A percentile compares a stretch with the other conserved stretches of the same genome.
These are phyloP conservation scores for Edolisoma coerulescens DNA, from an alignment of 2,113 vertebrate species.

Conservation along the genomic window DNA sequence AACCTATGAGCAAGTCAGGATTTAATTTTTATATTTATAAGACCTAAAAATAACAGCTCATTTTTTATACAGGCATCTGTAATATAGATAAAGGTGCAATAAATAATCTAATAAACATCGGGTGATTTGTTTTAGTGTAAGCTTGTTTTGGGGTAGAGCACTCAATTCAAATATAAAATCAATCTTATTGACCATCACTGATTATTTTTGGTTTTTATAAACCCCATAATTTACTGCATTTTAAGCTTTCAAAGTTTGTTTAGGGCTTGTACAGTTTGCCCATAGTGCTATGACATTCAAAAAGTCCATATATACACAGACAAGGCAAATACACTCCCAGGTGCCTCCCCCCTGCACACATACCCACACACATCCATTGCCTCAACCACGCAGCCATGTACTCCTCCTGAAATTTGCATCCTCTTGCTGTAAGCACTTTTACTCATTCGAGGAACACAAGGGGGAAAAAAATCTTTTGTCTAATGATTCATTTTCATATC, in stretches of 20 bases:
- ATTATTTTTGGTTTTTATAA: background rate
- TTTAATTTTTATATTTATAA: background rate
- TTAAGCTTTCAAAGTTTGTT: background rate
- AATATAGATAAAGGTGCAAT: background rate
- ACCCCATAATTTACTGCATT: background rate
- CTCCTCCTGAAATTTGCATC: background rate
- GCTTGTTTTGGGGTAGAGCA: background rate
- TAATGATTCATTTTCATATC: background rate
- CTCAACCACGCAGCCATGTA: background rate
- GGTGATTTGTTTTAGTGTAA: background rate
- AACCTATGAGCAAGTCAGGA: background rate
- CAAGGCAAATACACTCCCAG: background rate
- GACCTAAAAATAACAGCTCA: background rate
- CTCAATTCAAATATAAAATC: background rate
- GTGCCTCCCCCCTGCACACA: background rate
- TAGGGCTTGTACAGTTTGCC: background rate
- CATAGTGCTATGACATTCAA: background rate
- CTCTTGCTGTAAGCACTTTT: background rate
- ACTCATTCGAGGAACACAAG: background rate
- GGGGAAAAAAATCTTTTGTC: background rate
- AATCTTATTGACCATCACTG: background rate
- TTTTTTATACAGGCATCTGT: background rate
- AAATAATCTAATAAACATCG: background rate
- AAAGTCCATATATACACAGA: background rate
- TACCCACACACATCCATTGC: background rate